Conservation (phyloP, 1,140 invertebrate genomes). For the Ceratitis capitata region DNA sequence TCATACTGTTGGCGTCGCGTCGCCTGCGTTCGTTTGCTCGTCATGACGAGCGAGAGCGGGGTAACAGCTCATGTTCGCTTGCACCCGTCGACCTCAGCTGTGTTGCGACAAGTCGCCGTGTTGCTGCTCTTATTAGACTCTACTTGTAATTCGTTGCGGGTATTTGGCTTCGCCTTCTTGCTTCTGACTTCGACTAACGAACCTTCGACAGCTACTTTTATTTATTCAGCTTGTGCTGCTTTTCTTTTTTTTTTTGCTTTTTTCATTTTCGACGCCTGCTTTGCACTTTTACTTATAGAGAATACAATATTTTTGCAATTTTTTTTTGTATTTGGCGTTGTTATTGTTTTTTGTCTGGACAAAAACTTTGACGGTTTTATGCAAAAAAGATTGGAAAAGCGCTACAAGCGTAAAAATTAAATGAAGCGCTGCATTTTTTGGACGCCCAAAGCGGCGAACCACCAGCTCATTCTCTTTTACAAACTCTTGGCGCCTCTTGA, state of each 20-base stretch:
- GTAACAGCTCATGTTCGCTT: not conserved
- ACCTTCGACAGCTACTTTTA: not conserved
- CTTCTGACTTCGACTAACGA: not conserved
- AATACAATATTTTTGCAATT: not conserved
- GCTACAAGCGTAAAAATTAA: conserved; percentile 13
- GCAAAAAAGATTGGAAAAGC: conserved; percentile 19
- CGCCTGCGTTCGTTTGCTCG: not conserved
- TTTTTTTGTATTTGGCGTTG: not conserved
- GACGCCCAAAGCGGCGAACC: not conserved
- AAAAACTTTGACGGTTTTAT: conserved; percentile 12
- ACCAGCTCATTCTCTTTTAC: not conserved
- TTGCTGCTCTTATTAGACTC: not conserved
- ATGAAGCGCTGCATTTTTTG: not conserved
- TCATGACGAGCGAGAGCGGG: no score
- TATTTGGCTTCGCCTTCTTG: not conserved
- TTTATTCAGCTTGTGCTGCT: conserved; percentile 13
- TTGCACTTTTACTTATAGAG: no score
- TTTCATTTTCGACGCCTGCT: not conserved
- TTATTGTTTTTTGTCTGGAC: not conserved
- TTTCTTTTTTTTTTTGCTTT: not conserved
- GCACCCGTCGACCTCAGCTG: not conserved
- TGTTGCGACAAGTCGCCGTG: not conserved
- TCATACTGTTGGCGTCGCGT: not conserved
- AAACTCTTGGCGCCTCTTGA: not conserved
- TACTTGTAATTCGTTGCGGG: conserved; percentile 31